Conservation (phyloP, 1,140 invertebrate species). For the Eriosoma lanigerum region DNA sequence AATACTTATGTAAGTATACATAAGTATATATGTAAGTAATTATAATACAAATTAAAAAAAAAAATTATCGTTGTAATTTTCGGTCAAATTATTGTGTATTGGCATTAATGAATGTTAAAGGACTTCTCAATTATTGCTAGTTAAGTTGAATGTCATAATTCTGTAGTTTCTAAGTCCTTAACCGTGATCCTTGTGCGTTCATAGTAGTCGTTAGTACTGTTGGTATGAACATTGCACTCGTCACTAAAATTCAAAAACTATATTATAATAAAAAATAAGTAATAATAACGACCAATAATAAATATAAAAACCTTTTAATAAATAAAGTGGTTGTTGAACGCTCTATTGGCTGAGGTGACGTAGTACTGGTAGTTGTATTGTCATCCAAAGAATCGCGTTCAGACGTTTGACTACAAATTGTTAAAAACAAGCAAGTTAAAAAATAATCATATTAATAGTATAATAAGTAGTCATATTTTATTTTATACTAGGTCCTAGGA, state of each 20-base stretch:
- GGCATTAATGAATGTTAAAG: background rate
- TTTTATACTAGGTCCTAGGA: too few relatives aligned
- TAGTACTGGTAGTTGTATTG: constrained; percentile 67
- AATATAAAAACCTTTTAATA: constrained; percentile 55
- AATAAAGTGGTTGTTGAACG: constrained; percentile 33
- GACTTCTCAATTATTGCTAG: background rate
- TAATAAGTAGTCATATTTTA: too few relatives aligned
- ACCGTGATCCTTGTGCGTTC: constrained; percentile 60
- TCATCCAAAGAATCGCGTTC: constrained; percentile 85
- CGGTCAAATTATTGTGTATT: background rate
- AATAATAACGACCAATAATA: too few relatives aligned
- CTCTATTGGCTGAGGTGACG: constrained; percentile 31
- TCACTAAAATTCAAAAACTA: constrained; percentile 56
- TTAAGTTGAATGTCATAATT: constrained; percentile 60
- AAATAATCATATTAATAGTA: background rate
- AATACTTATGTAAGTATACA: too few relatives aligned
- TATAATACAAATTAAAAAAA: too few relatives aligned
- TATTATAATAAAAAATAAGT: background rate
- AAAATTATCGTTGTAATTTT: constrained; percentile 15
- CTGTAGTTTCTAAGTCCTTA: constrained; percentile 83
- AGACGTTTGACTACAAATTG: constrained; percentile 66
- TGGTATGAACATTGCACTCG: constrained; percentile 63
- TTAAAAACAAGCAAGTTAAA: background rate
- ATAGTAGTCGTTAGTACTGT: constrained; percentile 58
- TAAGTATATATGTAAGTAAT: too few relatives aligned